phyloP scores from a whole-genome alignment of 2,797 vertebrate species.

The Platalea minor region DNA sequence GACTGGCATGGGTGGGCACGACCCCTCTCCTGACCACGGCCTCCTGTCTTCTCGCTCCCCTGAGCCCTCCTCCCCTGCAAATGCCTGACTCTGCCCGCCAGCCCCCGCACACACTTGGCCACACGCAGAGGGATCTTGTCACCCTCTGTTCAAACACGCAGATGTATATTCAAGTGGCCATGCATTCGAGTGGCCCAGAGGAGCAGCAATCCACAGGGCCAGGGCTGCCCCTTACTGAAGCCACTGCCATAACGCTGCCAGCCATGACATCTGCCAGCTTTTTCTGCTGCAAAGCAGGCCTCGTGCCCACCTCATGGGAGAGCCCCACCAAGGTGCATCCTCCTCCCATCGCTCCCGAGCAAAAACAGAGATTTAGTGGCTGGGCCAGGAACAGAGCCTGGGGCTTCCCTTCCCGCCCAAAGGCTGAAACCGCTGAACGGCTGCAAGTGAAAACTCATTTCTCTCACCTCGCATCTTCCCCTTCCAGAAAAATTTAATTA shows the following conservation, averaged over 20 bases:
- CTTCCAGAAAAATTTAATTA: not conserved
- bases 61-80: not conserved
- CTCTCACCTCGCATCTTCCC: not conserved
- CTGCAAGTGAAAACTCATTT: not conserved
- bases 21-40: not conserved
- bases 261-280: not conserved
- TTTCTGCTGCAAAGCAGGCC: not conserved
- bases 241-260: not conserved
- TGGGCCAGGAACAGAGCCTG: not conserved
- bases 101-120: accelerated
- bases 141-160: not conserved
- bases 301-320: accelerated
- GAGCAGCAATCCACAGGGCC: not conserved
- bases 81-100: not conserved
- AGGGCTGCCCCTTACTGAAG: not conserved
- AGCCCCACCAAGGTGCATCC: not conserved
- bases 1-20: accelerated
- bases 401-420: not conserved
- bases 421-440: not conserved
- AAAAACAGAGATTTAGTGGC: not conserved
- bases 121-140: not conserved
- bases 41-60: not conserved
- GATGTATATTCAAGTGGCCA: accelerated
- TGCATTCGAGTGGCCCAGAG: not conserved
- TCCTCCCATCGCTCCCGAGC: not conserved